Evolutionary conservation across 2,113 vertebrate species (phyloP), one percentile per base, ranked within the genome.

Genomic region (Siniperca chuatsi): DNA sequence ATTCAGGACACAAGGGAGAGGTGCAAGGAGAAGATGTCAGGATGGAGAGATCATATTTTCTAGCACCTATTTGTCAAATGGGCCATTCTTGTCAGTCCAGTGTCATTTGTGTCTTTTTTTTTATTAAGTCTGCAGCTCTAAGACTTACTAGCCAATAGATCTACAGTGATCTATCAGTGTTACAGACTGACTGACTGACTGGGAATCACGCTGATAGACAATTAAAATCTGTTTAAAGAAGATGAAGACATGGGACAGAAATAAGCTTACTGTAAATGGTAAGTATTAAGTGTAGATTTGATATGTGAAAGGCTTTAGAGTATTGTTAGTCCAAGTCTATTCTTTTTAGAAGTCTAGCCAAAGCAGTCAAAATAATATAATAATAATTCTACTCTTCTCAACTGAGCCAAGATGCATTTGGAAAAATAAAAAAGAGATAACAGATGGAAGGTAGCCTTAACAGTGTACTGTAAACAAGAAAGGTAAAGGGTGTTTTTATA

Each of bases 31-130:
- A 35, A 23, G 16, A 64, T 33, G 16, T 46, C 23, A 21, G 42
- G 10, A 61, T 8, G 16, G 18, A 21, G 2, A 29, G 33, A 37
- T 70, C 18, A 29, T 29, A 20, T 44, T 58, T 44, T 44, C 6
- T 20, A 37, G 18, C 20, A 50, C 18, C 7, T n/a, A 64, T 64
- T 64, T 35, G 21, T 62, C 73, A 50, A 20, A 64, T 3, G 42
- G 25, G 42, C 48, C 20, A 62, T 75, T 75, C 60, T 48, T 75
- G 57, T 75, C 57, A 61, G n/a, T 33, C 16, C 40, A 33, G 40
- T 46, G 40, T 35, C 57, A 61, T 75, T 62, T 75, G 46, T 61
- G 42, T 61, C 9, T 15, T 48, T 23, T 33, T 61, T 61, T 48
- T 48, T 8, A 35, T 48, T 23, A 75, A 62, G n/a, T 48, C n/a